Base-by-base conservation (phyloP, 2,888 invertebrate species). In the Drosophila buzzatii region DNA sequence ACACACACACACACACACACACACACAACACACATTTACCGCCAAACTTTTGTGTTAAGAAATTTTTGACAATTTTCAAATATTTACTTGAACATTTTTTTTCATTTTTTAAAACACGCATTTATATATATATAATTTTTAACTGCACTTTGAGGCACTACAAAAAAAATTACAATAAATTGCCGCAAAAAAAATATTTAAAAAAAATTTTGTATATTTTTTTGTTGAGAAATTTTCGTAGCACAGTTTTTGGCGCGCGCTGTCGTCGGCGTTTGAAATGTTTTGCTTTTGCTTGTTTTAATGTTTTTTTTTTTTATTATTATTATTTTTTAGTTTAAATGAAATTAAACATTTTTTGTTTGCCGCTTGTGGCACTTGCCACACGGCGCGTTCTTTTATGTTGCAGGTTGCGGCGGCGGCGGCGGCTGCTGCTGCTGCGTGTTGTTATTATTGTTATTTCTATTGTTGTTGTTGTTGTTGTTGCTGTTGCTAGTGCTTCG, bases 221-320 rank as follows among this genome's bases (percentile, higher is more conserved):
- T 41, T 14, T 27, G 16, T 3, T 2, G 31, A 42, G 47, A 41
- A 23, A 27, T 67, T 45, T 37, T 62, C 14, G 41, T 68, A 39
- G 66, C 79, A 74, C 70, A 78, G 42, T 75, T 68, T 68, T 72
- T 37, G 55, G 77, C 81, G 83, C 83, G 81, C 81, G 77, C 62
- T 69, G 80, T 81, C 70, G 81, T 79, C 78, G 76, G 74, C 81
- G 53, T 62, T 58, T 33, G 7, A 47, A 47, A 1, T 56, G 16
- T 16, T 33, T 42, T 12, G 14, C 8, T 6, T 12, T 23, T 41
- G n/a, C 18, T 58, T 23, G 14, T 12, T 39, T 2, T 23, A 27
- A 27, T 1, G 27, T 27, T 12, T 16, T 37, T 16, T 57, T 23
- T 58, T 49, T 42, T 16, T 27, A 2, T 41, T 55, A 3, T 41